Conservation (phyloP, 2,113 vertebrate species). For the Chionomys nivalis region DNA sequence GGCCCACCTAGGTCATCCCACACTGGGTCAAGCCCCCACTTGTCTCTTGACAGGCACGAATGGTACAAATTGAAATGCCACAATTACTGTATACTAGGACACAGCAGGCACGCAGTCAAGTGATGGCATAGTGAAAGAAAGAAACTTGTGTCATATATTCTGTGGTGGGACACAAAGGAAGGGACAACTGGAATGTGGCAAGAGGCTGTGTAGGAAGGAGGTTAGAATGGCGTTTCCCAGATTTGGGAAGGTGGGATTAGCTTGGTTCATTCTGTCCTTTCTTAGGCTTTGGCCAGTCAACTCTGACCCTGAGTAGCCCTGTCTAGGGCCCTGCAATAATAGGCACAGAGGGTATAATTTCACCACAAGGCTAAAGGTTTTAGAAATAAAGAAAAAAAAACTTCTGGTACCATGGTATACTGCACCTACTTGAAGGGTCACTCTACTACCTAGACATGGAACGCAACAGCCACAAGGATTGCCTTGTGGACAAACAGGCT, state of each 20-base stretch:
- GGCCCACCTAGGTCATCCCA: background rate
- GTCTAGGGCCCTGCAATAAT: background rate
- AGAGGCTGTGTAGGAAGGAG: background rate
- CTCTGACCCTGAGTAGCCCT: background rate
- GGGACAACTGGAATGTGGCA: background rate
- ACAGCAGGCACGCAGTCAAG: background rate
- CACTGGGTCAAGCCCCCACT: rapidly evolving
- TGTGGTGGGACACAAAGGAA: background rate
- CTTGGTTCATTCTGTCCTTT: background rate
- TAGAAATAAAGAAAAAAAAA: background rate
- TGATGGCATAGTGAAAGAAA: background rate
- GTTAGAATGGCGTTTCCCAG: background rate
- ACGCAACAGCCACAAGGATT: background rate
- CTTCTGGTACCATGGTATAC: background rate
- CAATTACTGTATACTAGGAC: background rate
- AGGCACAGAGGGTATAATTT: background rate
- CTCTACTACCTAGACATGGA: background rate
- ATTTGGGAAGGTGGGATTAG: background rate
- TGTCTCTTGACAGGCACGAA: background rate
- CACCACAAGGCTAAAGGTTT: background rate
- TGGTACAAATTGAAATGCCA: background rate
- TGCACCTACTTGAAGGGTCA: background rate
- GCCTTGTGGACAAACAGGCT: background rate
- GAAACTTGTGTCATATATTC: background rate
- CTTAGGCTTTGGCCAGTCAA: background rate